Percentiles rank a stretch among this genome's conserved stretches.
Conservation (phyloP, 2,888 invertebrate genomes). For the Melinaea marsaeus region DNA sequence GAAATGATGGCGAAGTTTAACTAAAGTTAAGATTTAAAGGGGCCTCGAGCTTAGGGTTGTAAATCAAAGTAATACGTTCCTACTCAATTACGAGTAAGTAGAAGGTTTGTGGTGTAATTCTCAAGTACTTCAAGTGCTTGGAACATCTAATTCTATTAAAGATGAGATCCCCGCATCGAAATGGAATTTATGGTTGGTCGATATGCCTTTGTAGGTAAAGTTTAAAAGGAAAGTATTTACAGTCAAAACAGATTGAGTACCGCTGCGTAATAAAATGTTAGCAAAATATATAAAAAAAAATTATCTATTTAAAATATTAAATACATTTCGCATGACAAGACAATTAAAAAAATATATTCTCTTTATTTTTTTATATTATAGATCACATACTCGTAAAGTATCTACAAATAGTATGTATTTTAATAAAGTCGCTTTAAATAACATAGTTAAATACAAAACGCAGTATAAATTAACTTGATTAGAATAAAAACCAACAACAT, state of each 20-base stretch:
- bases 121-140: conserved; percentile 33
- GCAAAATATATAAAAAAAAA: not conserved
- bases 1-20: conserved; percentile 61
- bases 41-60: conserved; percentile 53
- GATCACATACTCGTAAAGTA: no score
- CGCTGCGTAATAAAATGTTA: not conserved
- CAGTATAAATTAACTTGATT: no score
- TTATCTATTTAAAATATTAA: not conserved
- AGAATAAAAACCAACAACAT: no score
- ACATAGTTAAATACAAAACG: no score
- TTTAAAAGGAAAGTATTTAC: not conserved
- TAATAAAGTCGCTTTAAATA: no score
- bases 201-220: conserved; percentile 7
- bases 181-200: conserved; percentile 12
- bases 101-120: conserved; percentile 33
- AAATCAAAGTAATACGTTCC: conserved; percentile 66
- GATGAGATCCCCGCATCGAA: conserved; percentile 32
- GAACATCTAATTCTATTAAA: conserved; percentile 34
- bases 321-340: no score
- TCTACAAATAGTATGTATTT: no score
- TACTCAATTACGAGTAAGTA: conserved; percentile 56
- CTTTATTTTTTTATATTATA: no score
- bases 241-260: not conserved
- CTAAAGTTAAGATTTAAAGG: conserved; percentile 68
- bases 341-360: no score